phyloP scores from a whole-genome alignment of 2,113 vertebrate species.

The Anthoscopus minutus region DNA sequence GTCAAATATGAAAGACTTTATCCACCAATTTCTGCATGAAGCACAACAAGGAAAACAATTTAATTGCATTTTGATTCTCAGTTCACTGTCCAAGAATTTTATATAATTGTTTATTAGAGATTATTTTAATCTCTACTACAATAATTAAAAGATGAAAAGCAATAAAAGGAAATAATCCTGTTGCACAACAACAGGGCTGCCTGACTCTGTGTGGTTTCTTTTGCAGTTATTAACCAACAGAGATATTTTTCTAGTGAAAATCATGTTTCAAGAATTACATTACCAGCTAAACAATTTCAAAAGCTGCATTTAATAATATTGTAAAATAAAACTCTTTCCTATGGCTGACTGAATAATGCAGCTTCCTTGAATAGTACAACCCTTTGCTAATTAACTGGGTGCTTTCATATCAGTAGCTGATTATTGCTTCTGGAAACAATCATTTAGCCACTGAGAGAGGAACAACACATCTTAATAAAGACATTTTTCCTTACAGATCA shows the following conservation, averaged over 20 bases:
- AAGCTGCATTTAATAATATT: slow-evolving; percentile 34
- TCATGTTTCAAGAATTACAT: neutral
- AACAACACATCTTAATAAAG: slow-evolving; percentile 53
- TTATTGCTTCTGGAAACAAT: slow-evolving; percentile 65
- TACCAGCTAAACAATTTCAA: slow-evolving; percentile 6
- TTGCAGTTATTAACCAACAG: neutral
- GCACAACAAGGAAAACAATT: neutral
- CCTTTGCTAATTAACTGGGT: slow-evolving; percentile 52
- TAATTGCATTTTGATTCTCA: slow-evolving; percentile 20
- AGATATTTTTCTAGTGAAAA: neutral
- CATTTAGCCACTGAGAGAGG: slow-evolving; percentile 42
- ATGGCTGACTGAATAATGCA: slow-evolving; percentile 44
- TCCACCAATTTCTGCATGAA: neutral
- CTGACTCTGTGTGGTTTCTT: neutral
- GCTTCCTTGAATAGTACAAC: neutral
- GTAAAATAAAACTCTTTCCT: slow-evolving; percentile 43
- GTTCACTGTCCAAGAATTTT: slow-evolving; percentile 2
- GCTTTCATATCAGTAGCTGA: slow-evolving; percentile 56
- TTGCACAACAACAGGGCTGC: neutral
- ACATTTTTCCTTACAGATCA: slow-evolving; percentile 32
- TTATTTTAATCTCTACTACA: neutral
- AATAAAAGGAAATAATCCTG: neutral
- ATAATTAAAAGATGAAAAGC: slow-evolving; percentile 30
- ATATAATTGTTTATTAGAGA: slow-evolving; percentile 18
- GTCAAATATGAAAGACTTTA: neutral